A percentile compares a stretch with the other conserved stretches of the same genome.
Conservation (phyloP, 2,888 invertebrate species). For the Drosophila bunnanda region DNA sequence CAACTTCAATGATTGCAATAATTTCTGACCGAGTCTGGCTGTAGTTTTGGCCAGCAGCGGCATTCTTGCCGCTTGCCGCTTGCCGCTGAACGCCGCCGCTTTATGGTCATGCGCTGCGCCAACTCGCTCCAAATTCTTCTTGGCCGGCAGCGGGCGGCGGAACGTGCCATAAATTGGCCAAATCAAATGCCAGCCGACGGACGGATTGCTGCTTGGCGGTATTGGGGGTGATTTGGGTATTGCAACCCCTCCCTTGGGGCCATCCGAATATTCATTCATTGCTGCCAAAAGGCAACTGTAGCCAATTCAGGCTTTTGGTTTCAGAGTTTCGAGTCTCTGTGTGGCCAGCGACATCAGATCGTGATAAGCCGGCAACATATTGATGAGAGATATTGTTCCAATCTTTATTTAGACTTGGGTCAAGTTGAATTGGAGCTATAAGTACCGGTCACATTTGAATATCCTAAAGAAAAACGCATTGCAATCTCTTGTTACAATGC, state of each 20-base stretch:
- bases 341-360: slow-evolving; percentile 33
- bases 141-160: slow-evolving; percentile 49
- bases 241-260: slow-evolving; percentile 46
- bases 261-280: slow-evolving; percentile 10
- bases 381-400: not conserved
- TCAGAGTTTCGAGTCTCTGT: slow-evolving; percentile 14
- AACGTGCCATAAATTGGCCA: slow-evolving; percentile 84
- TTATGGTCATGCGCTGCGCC: slow-evolving; percentile 76
- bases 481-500: too few species aligned
- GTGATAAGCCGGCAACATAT: too few species aligned
- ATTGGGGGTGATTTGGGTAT: slow-evolving; percentile 63
- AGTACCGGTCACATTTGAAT: not conserved
- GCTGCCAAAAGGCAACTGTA: slow-evolving; percentile 19
- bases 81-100: slow-evolving; percentile 51
- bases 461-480: too few species aligned
- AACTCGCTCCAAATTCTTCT: slow-evolving; percentile 79
- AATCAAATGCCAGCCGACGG: slow-evolving; percentile 72
- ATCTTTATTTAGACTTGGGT: not conserved
- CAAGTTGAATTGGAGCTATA: not conserved
- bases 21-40: slow-evolving; percentile 68
- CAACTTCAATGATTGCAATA: slow-evolving; percentile 70
- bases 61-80: slow-evolving; percentile 75
- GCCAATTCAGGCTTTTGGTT: not conserved
- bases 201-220: slow-evolving; percentile 33
- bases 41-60: slow-evolving; percentile 74